Base-by-base conservation (phyloP, 2,113 vertebrate species). In the Abramis brama region DNA sequence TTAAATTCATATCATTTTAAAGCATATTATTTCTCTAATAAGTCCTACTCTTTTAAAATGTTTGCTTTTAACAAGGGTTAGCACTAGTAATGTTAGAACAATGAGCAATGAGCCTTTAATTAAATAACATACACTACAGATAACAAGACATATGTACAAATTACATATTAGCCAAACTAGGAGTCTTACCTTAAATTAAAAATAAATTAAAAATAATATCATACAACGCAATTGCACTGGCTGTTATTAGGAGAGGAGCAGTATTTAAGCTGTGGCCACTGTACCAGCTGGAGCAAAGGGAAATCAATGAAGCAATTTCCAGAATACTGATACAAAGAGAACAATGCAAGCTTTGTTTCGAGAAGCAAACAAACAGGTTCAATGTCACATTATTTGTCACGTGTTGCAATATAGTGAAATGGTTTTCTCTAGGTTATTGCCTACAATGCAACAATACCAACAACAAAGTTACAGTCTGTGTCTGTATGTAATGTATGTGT, bases 281-380 rank as follows among this genome's bases (percentile, higher is more conserved):
- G 83, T 80, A 82, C 76, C 79, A 81, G 71, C 62, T 47, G 87
- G 50, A 86, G 39, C 86, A 86, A 79, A 84, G 52, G 59, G 25
- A 82, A 23, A 90, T 88, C 80, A 86, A 90, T 91, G 89, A 89
- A 87, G 83, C 85, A 87, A 86, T 88, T 90, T 89, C 91, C 87
- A 89, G 89, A 92, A 93, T 57, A 59, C 45, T 23, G 36, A 80
- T 60, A 83, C 82, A 86, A 86, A 78, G 81, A 78, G 74, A 68
- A 93, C 90, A 91, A 93, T 75, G 70, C 89, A 84, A 90, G 88
- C 91, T 91, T 93, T 93, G 92, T 77, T 86, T 43, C 27, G 23
- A 64, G 4, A 91, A 86, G 79, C 78, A 88, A 88, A 88, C 80
- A 77, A 79, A 89, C 91, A 6, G 55, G 7, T 23, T 57, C 55